These are phyloP conservation scores for Drosophila bifasciata DNA, from an alignment of 1,140 invertebrate species.

Conservation along the genomic window DNA sequence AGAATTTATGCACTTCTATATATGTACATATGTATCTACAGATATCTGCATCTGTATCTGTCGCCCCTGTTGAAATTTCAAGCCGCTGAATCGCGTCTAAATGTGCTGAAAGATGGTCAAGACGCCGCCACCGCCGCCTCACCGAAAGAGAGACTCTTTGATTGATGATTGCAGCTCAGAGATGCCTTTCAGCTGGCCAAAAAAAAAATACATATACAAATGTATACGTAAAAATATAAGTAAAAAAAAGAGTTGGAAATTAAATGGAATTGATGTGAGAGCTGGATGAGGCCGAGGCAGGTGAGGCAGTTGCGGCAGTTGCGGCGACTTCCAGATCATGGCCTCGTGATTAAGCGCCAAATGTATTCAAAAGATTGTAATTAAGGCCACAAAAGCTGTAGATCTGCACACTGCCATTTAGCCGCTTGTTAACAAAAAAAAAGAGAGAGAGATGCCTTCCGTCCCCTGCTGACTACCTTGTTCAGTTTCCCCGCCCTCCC, in stretches of 20 bases:
- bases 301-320: conserved; percentile 38
- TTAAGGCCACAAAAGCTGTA: conserved; percentile 81
- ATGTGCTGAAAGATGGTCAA: conserved; percentile 73
- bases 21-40: conserved; percentile 1
- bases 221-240: conserved; percentile 2
- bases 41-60: conserved; percentile 3
- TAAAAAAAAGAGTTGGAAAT: conserved; percentile 14
- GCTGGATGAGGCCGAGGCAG: too few relatives aligned
- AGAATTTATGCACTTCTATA: conserved; percentile 58
- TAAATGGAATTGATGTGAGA: conserved; percentile 63
- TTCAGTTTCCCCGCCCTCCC: background rate
- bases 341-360: conserved; percentile 80
- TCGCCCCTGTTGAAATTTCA: conserved; percentile 71
- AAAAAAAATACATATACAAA: conserved; percentile 22
- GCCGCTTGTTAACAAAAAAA: conserved; percentile 68
- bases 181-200: conserved; percentile 72
- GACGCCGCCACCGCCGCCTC: background rate
- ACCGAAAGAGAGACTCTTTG: conserved; percentile 54
- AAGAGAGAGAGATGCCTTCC: too few relatives aligned
- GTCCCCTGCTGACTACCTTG: too few relatives aligned
- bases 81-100: conserved; percentile 70
- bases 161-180: conserved; percentile 77
- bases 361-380: conserved; percentile 83
- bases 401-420: conserved; percentile 77
- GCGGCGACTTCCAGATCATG: conserved; percentile 53